These are phyloP conservation scores for Cettia cetti DNA, from an alignment of 2,113 vertebrate genomes.

Conservation along the genomic window DNA sequence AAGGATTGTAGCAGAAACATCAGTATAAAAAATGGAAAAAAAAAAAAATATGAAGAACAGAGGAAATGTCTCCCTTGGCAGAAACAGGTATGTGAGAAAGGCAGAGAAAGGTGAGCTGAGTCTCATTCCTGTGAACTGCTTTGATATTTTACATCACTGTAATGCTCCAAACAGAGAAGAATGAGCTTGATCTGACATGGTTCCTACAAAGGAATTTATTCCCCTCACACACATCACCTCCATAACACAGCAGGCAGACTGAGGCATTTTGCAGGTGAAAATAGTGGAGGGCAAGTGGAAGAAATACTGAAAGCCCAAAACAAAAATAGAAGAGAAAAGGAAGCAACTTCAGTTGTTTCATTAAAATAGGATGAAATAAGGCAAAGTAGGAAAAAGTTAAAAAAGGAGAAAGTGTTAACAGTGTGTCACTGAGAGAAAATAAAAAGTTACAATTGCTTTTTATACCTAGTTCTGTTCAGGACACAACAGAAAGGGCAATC, in stretches of 20 bases:
- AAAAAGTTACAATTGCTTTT: neutral
- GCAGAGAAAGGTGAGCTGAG: neutral
- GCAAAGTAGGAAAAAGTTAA: neutral
- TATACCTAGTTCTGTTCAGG: neutral
- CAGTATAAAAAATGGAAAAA: neutral
- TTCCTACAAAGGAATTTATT: neutral
- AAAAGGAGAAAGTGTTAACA: neutral
- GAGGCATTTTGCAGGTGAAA: neutral
- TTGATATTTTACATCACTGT: neutral
- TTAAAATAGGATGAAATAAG: neutral
- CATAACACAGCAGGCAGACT: neutral
- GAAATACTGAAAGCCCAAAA: neutral
- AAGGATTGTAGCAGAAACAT: neutral
- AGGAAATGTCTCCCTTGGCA: neutral
- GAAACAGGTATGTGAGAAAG: neutral
- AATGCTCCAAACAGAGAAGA: neutral
- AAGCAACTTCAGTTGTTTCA: neutral
- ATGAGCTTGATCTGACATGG: neutral
- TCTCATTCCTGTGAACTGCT: neutral
- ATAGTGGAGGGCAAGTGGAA: neutral
- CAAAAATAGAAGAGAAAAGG: neutral
- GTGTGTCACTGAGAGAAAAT: neutral
- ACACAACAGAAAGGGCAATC: neutral
- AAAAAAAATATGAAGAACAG: neutral
- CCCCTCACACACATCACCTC: neutral